Percentiles rank a stretch among this genome's conserved stretches.
Evolutionary conservation across 2,888 invertebrate species (phyloP).

Genomic region (Parnassius smintheus): DNA sequence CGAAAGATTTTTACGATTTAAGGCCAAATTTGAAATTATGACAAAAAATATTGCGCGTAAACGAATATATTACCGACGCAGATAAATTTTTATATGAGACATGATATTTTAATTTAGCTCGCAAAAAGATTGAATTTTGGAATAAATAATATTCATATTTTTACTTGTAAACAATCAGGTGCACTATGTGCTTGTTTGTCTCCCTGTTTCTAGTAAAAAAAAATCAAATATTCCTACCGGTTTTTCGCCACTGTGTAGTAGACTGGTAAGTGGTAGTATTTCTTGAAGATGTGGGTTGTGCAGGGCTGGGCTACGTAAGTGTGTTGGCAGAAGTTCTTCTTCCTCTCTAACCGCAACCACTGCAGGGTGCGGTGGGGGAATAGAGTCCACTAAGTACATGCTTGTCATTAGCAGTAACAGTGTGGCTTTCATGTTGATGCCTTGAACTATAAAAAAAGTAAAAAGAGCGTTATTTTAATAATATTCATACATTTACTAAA

Average conservation of each 20-base stretch:
- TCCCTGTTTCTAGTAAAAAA: too few species aligned
- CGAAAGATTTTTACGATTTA: too few species aligned
- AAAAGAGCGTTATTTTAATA: background rate
- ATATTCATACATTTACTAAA: too few species aligned
- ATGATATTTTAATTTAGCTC: too few species aligned
- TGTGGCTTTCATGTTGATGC: slow-evolving; percentile 44
- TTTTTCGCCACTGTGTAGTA: slow-evolving; percentile 83
- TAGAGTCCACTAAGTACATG: slow-evolving; percentile 44
- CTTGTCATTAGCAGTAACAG: slow-evolving; percentile 47
- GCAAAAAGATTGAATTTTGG: too few species aligned
- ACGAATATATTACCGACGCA: too few species aligned
- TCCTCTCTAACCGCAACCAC: slow-evolving; percentile 80
- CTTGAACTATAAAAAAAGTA: slow-evolving; percentile 11
- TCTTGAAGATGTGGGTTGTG: slow-evolving; percentile 79
- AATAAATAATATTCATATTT: too few species aligned
- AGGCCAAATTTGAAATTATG: too few species aligned
- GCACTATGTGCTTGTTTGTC: too few species aligned
- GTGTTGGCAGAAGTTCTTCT: slow-evolving; percentile 79
- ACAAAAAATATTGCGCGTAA: too few species aligned
- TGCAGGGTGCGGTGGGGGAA: slow-evolving; percentile 79
- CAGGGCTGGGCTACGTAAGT: slow-evolving; percentile 81
- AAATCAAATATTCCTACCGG: slow-evolving; percentile 55
- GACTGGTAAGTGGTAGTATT: slow-evolving; percentile 78
- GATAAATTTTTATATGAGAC: too few species aligned
- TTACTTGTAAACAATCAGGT: too few species aligned